phyloP scores from a whole-genome alignment of 2,888 invertebrate genomes.

The Eremobia ochroleuca region DNA sequence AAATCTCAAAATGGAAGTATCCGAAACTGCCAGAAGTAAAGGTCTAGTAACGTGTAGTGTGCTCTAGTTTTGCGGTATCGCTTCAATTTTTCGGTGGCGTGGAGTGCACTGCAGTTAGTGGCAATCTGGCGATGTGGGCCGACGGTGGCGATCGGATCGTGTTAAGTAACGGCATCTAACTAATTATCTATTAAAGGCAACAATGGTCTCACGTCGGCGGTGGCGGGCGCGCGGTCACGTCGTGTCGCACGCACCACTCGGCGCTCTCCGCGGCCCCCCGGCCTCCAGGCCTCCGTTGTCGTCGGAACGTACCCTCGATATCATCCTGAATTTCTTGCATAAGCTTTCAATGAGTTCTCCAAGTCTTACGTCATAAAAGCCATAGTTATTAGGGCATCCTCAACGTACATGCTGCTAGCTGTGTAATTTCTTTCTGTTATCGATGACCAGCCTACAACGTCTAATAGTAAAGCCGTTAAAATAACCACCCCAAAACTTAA shows the following conservation, averaged over 20 bases:
- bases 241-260: slow-evolving; percentile 75
- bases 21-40: slow-evolving; percentile 41
- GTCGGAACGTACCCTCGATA: slow-evolving; percentile 30
- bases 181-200: slow-evolving; percentile 89
- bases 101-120: slow-evolving; percentile 75
- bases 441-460: not conserved
- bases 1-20: slow-evolving; percentile 7
- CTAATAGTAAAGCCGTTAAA: not conserved
- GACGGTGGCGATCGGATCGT: slow-evolving; percentile 82
- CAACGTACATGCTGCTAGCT: not conserved
- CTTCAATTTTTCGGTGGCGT: slow-evolving; percentile 70
- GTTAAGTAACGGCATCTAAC: slow-evolving; percentile 88
- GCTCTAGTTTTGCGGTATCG: slow-evolving; percentile 74
- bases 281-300: slow-evolving; percentile 6
- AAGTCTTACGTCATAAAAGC: not conserved
- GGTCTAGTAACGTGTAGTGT: slow-evolving; percentile 65
- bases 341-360: not conserved
- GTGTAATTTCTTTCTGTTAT: not conserved
- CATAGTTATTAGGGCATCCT: not conserved
- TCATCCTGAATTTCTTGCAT: slow-evolving; percentile 4
- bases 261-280: slow-evolving; percentile 51
- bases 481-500: slow-evolving; percentile 7
- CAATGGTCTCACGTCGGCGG: slow-evolving; percentile 87
- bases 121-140: slow-evolving; percentile 80
- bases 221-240: slow-evolving; percentile 75